Conservation (phyloP, 2,113 vertebrate genomes). For the Protomyctophum bolini region DNA sequence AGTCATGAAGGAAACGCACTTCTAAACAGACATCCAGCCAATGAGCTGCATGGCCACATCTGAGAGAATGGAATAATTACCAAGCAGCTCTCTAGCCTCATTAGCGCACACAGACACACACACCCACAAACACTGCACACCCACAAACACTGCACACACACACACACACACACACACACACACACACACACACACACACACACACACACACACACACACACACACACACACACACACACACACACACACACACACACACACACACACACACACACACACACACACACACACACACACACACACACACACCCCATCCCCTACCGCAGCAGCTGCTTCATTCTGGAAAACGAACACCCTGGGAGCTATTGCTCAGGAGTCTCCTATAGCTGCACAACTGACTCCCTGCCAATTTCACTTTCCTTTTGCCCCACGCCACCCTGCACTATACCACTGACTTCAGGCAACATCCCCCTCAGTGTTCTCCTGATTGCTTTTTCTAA, state of each 20-base stretch:
- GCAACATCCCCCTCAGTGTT: constrained; percentile 16
- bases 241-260: neutral
- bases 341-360: too few relatives aligned
- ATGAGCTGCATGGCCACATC: constrained; percentile 1
- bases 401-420: constrained; percentile 16
- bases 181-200: neutral
- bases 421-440: neutral
- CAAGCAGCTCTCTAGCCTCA: neutral
- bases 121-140: neutral
- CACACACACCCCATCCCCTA: neutral
- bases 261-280: neutral
- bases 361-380: neutral
- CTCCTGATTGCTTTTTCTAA: constrained; percentile 34
- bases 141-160: neutral
- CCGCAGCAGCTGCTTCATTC: too few relatives aligned
- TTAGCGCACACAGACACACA: too few relatives aligned
- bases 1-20: constrained; percentile 15
- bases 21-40: neutral
- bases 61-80: neutral
- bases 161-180: neutral
- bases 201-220: neutral
- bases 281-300: neutral
- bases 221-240: too few relatives aligned
- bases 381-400: neutral
- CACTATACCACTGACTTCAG: constrained; percentile 14